These are phyloP conservation scores for Nyctereutes procyonoides DNA, from an alignment of 2,113 vertebrate genomes.

Conservation along the genomic window DNA sequence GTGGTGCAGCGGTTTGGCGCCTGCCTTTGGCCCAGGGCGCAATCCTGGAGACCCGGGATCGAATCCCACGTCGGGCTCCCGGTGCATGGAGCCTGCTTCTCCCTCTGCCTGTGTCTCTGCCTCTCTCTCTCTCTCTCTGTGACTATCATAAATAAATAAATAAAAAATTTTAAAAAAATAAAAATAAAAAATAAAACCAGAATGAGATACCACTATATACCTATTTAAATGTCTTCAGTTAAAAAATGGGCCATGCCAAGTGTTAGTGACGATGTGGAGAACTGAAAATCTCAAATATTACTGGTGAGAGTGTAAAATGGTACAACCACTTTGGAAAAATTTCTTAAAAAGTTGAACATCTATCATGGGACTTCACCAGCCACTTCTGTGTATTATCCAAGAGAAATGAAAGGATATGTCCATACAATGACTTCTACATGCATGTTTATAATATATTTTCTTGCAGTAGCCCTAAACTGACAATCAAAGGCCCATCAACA, in stretches of 20 bases:
- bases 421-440: background rate
- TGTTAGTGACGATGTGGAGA: background rate
- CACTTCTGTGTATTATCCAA: background rate
- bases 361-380: background rate
- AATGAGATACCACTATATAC: background rate
- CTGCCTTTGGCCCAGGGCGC: no score
- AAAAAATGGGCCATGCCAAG: background rate
- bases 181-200: no score
- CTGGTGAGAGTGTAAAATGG: background rate
- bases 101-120: no score
- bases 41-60: no score
- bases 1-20: no score
- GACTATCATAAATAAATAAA: no score
- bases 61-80: no score
- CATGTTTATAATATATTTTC: background rate
- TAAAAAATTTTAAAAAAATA: no score
- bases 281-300: background rate
- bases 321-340: background rate
- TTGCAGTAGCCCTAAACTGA: background rate
- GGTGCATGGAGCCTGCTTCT: no score
- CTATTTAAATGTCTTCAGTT: background rate
- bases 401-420: background rate
- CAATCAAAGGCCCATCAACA: background rate
- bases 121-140: no score
- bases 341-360: background rate